These are phyloP conservation scores for Spea multiplicata DNA, from an alignment of 2,113 vertebrate genomes.

Conservation along the genomic window DNA sequence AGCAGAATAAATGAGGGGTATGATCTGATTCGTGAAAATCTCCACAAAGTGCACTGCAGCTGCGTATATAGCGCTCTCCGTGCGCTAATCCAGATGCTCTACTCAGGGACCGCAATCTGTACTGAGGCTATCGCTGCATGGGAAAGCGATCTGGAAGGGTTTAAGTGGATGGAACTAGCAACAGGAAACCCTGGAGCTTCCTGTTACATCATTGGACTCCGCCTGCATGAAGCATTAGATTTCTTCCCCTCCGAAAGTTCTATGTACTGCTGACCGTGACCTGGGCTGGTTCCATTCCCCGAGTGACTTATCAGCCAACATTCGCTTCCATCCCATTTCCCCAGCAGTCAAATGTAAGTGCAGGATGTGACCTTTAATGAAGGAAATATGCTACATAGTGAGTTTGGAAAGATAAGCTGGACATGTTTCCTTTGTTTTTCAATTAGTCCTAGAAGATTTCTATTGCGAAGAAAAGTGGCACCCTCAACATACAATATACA, in stretches of 20 bases:
- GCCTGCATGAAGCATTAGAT: slow-evolving; percentile 17
- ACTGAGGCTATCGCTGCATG: neutral
- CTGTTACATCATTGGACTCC: slow-evolving; percentile 38
- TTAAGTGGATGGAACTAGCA: slow-evolving; percentile 11
- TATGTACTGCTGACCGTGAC: slow-evolving; percentile 1
- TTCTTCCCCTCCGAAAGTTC: slow-evolving; percentile 9
- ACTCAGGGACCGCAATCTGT: neutral
- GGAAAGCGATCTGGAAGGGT: neutral
- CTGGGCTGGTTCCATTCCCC: neutral
- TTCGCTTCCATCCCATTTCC: neutral
- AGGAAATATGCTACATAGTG: slow-evolving; percentile 2
- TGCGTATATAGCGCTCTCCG: neutral
- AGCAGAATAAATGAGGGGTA: too few species aligned
- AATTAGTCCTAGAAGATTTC: neutral
- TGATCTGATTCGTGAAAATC: too few species aligned
- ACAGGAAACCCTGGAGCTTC: slow-evolving; percentile 31
- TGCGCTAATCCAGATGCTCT: neutral
- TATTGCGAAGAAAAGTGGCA: neutral
- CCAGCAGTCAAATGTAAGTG: neutral
- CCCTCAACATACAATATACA: too few species aligned
- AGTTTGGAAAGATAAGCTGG: slow-evolving; percentile 3
- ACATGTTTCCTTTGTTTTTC: neutral
- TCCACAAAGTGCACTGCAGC: neutral
- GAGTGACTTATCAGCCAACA: neutral
- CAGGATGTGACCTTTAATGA: slow-evolving; percentile 4